phyloP scores from a whole-genome alignment of 2,113 vertebrate species.

The Solenodon paradoxus region DNA sequence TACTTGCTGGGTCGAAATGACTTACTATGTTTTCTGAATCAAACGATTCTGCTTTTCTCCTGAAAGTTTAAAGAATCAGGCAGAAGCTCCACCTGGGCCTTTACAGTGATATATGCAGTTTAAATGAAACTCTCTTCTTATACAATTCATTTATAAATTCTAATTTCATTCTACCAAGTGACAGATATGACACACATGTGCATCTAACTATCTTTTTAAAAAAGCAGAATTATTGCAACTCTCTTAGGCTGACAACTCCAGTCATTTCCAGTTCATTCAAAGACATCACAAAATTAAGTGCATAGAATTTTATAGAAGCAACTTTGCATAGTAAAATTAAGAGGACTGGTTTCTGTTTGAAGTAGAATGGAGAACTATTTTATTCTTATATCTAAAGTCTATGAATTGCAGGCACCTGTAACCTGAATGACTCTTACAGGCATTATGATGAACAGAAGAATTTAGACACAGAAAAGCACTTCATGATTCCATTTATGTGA shows the following conservation, averaged over 20 bases:
- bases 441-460: not conserved
- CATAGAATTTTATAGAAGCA: not conserved
- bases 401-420: not conserved
- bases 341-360: not conserved
- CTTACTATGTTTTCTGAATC: not conserved
- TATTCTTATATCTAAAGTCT: not conserved
- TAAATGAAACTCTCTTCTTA: not conserved
- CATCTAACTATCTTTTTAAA: not conserved
- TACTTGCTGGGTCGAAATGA: not conserved
- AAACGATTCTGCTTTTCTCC: conserved; percentile 7
- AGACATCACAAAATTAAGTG: conserved; percentile 33
- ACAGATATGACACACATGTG: not conserved
- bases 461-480: not conserved
- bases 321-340: not conserved
- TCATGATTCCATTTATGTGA: not conserved
- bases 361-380: not conserved
- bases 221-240: not conserved
- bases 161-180: not conserved
- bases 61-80: not conserved
- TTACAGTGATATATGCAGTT: not conserved
- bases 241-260: not conserved
- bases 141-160: not conserved
- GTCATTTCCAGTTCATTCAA: conserved; percentile 28
- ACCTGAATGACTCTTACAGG: not conserved
- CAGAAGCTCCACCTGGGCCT: not conserved